These are phyloP conservation scores for Pterocles orientalis DNA, from an alignment of 2,113 vertebrate species.

Conservation along the genomic window DNA sequence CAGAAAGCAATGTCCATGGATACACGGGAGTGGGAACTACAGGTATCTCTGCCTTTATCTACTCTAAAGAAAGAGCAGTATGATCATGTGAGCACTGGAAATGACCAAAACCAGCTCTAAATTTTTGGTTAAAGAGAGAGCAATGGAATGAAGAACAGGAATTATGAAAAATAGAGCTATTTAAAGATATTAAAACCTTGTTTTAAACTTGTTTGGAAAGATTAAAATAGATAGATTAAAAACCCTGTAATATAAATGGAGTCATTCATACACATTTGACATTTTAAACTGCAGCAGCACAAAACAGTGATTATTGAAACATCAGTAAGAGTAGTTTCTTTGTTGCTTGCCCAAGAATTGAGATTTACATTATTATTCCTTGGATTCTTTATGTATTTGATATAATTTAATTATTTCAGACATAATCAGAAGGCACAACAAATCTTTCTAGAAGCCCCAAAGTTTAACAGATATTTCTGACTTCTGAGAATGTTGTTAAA, in stretches of 20 bases:
- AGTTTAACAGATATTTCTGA: not conserved
- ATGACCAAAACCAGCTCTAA: not conserved
- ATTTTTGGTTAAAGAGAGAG: not conserved
- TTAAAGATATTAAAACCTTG: conserved; percentile 9
- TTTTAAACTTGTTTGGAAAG: conserved; percentile 21
- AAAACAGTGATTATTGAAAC: not conserved
- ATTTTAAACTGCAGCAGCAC: conserved; percentile 42
- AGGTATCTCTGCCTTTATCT: not conserved
- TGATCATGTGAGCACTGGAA: not conserved
- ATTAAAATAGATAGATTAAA: conserved; percentile 2
- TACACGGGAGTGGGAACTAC: not conserved
- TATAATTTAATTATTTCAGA: not conserved
- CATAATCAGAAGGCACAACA: not conserved
- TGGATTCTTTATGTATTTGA: not conserved
- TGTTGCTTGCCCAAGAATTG: conserved; percentile 6
- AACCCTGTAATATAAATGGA: not conserved
- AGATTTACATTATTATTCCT: not conserved
- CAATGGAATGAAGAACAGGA: not conserved
- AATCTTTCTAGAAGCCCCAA: not conserved
- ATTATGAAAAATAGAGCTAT: not conserved
- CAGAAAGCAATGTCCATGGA: not conserved
- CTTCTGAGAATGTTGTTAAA: not conserved
- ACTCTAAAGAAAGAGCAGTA: not conserved
- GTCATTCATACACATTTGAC: conserved; percentile 13
- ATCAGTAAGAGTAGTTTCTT: not conserved